A percentile compares a stretch with the other conserved stretches of the same genome.
Evolutionary conservation across 2,797 vertebrate species (phyloP).

Genomic region (Graptemys geographica): DNA sequence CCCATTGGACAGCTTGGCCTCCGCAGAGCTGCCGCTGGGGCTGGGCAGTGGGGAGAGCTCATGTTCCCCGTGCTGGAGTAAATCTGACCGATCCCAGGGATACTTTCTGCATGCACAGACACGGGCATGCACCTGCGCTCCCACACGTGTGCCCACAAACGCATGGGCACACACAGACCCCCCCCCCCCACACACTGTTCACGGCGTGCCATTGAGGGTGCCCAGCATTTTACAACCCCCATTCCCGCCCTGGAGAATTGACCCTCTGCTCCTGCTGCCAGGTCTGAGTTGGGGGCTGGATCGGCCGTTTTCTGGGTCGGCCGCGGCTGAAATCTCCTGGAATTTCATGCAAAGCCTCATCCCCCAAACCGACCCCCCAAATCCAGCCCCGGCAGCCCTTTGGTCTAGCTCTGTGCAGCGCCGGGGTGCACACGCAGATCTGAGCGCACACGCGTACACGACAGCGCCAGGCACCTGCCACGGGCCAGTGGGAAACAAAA

Average conservation of each 20-base stretch:
- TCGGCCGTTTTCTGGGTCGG: not conserved
- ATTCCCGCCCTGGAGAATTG: no score
- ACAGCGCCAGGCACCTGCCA: not conserved
- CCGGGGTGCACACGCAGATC: no score
- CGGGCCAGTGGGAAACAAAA: not conserved
- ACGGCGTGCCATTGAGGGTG: not conserved
- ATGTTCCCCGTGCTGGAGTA: not conserved
- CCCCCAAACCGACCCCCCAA: not conserved
- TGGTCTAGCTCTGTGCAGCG: no score
- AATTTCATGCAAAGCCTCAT: not conserved
- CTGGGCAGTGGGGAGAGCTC: not conserved
- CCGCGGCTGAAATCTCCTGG: not conserved
- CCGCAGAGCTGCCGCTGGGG: no score
- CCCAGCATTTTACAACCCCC: not conserved
- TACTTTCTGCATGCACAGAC: no score
- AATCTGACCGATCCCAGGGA: not conserved
- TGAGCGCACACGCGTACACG: no score
- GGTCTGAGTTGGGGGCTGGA: not conserved
- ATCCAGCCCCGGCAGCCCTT: not conserved
- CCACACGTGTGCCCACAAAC: not conserved
- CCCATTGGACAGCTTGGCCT: not conserved
- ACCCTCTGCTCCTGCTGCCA: not conserved
- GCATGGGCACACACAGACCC: no score
- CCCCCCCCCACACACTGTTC: not conserved
- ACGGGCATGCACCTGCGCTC: no score